Conservation (phyloP, 2,797 vertebrate species). For the Brachyalestes nurse region DNA sequence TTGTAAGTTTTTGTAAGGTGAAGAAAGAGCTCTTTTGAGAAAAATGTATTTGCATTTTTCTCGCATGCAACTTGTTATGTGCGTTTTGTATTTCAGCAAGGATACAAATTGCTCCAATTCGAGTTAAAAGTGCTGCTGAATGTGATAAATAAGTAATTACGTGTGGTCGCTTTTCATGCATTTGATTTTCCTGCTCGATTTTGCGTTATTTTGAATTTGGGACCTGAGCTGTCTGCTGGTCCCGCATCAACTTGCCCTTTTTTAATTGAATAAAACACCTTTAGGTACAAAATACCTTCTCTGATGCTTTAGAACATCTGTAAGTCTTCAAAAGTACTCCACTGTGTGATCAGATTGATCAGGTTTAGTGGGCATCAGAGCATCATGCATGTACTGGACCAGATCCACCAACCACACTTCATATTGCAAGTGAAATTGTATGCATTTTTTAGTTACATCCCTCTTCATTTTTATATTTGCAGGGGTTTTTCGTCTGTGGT, state of each 20-base stretch:
- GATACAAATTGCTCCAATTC: not conserved
- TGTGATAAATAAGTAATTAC: not conserved
- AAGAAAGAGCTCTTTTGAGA: not conserved
- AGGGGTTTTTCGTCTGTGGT: slow-evolving; percentile 96
- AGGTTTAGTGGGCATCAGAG: not conserved
- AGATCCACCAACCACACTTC: not conserved
- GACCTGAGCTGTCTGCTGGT: not conserved
- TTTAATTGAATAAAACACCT: not conserved
- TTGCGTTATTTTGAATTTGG: not conserved
- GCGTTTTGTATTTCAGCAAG: not conserved
- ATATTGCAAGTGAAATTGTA: not conserved
- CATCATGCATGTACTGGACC: not conserved
- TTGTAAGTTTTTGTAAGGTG: not conserved
- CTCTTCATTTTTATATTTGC: slow-evolving; percentile 39
- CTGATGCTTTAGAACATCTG: not conserved
- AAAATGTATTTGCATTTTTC: not conserved
- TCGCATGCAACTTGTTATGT: too few relatives aligned
- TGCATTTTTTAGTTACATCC: not conserved
- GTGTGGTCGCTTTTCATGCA: not conserved
- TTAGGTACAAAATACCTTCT: not conserved
- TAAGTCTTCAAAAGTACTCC: not conserved
- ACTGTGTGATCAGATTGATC: not conserved
- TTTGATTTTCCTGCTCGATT: not conserved
- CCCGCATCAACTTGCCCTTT: not conserved
- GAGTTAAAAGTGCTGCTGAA: not conserved